A percentile compares a stretch with the other conserved stretches of the same genome.
Evolutionary conservation across 2,888 invertebrate genomes (phyloP).

Genomic region (Aspidapion aeneum): DNA sequence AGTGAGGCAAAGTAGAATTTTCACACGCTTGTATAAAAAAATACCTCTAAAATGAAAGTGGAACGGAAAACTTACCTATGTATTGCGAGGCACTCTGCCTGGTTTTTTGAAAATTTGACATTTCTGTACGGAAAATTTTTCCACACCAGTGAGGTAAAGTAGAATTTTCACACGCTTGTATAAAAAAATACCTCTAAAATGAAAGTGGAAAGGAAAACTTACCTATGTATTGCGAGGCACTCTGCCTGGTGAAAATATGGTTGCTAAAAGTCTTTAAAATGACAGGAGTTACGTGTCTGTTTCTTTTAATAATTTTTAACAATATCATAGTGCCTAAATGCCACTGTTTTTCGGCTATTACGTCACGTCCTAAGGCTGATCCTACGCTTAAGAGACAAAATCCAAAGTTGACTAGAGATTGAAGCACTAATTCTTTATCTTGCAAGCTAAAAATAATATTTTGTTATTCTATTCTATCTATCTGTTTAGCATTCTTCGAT

Average conservation of each 20-base stretch:
- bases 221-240: slow-evolving; percentile 58
- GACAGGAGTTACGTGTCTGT: slow-evolving; percentile 52
- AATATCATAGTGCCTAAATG: slow-evolving; percentile 55
- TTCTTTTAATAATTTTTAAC: slow-evolving; percentile 56
- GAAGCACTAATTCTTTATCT: slow-evolving; percentile 50
- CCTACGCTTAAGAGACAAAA: slow-evolving; percentile 45
- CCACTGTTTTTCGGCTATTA: slow-evolving; percentile 47
- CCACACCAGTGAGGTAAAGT: too few species aligned
- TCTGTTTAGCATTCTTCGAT: too few species aligned
- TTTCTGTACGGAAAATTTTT: too few species aligned
- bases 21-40: too few species aligned
- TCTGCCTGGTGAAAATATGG: slow-evolving; percentile 55
- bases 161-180: too few species aligned
- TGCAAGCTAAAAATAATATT: slow-evolving; percentile 41
- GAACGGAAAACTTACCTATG: too few species aligned
- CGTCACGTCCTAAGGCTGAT: slow-evolving; percentile 36
- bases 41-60: too few species aligned
- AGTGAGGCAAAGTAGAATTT: too few species aligned
- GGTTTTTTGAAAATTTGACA: too few species aligned
- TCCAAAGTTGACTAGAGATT: slow-evolving; percentile 47
- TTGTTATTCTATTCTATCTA: background rate
- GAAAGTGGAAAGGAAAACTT: too few species aligned
- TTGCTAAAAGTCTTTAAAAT: slow-evolving; percentile 55
- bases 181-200: too few species aligned
- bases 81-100: slow-evolving; percentile 55